phyloP scores from a whole-genome alignment of 1,140 invertebrate species.

The Hyles vespertilio region DNA sequence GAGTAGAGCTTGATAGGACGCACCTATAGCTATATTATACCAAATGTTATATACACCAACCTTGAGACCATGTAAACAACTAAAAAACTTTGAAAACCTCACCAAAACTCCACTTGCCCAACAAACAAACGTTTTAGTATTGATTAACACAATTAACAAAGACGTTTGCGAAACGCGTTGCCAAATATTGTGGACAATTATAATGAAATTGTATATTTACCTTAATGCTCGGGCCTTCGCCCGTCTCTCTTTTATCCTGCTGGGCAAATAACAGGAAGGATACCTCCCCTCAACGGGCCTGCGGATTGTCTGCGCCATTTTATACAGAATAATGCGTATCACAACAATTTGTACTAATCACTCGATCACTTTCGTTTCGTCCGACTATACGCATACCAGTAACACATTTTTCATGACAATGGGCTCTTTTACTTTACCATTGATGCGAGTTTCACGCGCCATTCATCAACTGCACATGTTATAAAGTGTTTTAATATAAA shows the following conservation, averaged over 20 bases:
- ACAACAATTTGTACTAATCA: conserved; percentile 30
- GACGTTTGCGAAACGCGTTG: neutral
- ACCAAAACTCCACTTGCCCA: no score
- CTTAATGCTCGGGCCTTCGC: conserved; percentile 79
- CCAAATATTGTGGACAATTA: neutral
- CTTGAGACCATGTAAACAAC: no score
- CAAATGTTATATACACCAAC: no score
- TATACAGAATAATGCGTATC: conserved; percentile 21
- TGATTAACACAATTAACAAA: no score
- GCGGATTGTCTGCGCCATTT: conserved; percentile 67
- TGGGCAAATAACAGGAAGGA: conserved; percentile 83
- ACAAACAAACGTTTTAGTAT: no score
- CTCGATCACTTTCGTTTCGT: conserved; percentile 72
- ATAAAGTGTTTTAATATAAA: conserved; percentile 18
- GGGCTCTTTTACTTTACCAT: conserved; percentile 30
- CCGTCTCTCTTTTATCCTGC: conserved; percentile 84
- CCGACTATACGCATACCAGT: conserved; percentile 64
- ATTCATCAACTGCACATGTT: conserved; percentile 23
- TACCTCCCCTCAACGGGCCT: conserved; percentile 76
- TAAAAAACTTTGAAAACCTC: no score
- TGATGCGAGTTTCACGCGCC: conserved; percentile 5
- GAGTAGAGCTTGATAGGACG: no score
- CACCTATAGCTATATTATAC: no score
- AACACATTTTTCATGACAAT: conserved; percentile 61
- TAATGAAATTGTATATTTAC: conserved; percentile 31